These are phyloP conservation scores for Anolis carolinensis DNA, from an alignment of 2,113 vertebrate genomes.

Conservation along the genomic window DNA sequence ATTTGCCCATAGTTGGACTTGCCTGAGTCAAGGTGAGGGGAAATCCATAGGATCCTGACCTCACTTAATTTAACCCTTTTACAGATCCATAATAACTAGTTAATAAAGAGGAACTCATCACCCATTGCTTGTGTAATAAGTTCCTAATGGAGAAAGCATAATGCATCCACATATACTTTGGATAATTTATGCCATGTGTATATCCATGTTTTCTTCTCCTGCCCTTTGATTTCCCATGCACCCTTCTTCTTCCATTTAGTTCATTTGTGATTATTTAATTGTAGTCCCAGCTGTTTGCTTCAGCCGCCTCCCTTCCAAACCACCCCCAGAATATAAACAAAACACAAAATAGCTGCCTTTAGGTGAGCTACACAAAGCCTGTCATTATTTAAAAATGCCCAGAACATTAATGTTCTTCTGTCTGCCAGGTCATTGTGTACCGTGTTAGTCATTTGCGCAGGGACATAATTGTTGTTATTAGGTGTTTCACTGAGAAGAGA, in stretches of 20 bases:
- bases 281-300: background rate
- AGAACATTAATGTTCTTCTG: background rate
- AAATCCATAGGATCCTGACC: too few species aligned
- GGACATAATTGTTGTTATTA: background rate
- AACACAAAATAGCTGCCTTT: background rate
- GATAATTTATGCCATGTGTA: background rate
- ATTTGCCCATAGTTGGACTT: too few species aligned
- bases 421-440: background rate
- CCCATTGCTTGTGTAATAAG: too few species aligned
- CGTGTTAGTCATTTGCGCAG: background rate
- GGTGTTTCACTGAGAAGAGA: background rate
- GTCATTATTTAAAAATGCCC: background rate
- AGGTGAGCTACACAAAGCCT: accelerated
- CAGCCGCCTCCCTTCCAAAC: background rate
- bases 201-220: background rate
- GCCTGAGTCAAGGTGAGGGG: too few species aligned
- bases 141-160: too few species aligned
- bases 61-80: too few species aligned
- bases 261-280: background rate
- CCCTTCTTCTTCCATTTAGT: accelerated
- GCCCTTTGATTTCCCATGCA: background rate
- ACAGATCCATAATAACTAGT: too few species aligned
- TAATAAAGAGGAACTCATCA: too few species aligned
- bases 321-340: background rate
- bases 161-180: background rate